A percentile compares a stretch with the other conserved stretches of the same genome.
phyloP scores from a whole-genome alignment of 1,140 invertebrate genomes.

The Drosophila funebris region DNA sequence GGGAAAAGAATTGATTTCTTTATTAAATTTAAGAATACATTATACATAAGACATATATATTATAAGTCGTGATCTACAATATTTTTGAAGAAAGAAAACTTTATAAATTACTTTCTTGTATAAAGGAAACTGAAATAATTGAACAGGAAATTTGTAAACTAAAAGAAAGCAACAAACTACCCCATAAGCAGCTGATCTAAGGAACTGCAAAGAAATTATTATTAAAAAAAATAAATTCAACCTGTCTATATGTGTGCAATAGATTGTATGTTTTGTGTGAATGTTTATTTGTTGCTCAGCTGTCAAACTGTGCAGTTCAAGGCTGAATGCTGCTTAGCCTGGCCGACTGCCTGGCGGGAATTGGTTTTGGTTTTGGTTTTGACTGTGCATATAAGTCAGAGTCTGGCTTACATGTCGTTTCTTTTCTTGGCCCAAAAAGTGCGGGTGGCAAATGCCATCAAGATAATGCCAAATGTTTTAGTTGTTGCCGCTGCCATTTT shows the following conservation, averaged over 20 bases:
- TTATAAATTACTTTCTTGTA: too few relatives aligned
- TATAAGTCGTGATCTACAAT: too few relatives aligned
- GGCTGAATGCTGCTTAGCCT: conserved; percentile 44
- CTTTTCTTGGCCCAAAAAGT: conserved; percentile 12
- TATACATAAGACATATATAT: too few relatives aligned
- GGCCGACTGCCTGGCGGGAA: conserved; percentile 36
- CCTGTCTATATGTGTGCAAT: conserved; percentile 6
- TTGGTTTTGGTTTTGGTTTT: conserved; percentile 32
- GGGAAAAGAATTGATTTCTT: too few relatives aligned
- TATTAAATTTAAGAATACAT: too few relatives aligned
- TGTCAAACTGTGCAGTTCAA: conserved; percentile 77
- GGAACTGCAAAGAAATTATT: conserved; percentile 32
- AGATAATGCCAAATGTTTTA: conserved; percentile 46
- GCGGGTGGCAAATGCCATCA: conserved; percentile 48
- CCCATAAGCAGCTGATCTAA: neutral
- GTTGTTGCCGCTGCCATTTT: conserved; percentile 31
- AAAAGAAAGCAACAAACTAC: neutral
- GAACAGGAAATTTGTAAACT: too few relatives aligned
- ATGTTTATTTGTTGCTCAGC: conserved; percentile 58
- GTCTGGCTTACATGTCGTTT: conserved; percentile 14
- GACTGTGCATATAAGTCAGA: too few relatives aligned
- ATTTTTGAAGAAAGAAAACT: too few relatives aligned
- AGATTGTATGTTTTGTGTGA: conserved; percentile 28
- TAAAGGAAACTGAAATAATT: too few relatives aligned
- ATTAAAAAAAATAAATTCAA: conserved; percentile 38